Conservation (phyloP, 2,888 invertebrate species). For the Microctonus brassicae region DNA sequence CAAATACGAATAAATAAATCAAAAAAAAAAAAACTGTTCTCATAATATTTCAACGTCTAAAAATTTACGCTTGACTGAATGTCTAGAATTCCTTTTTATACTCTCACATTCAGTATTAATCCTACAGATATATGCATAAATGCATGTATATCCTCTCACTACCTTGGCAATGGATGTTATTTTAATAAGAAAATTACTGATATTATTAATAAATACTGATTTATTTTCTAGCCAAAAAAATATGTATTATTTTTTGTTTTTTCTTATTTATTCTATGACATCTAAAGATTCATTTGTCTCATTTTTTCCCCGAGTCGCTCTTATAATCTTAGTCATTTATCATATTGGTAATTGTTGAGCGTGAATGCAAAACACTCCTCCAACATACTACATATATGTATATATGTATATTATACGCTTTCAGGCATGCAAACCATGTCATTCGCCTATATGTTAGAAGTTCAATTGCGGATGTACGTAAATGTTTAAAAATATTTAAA, state of each 20-base stretch:
- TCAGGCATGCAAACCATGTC: not conserved
- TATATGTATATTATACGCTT: not conserved
- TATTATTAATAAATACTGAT: not conserved
- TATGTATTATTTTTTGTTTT: too few relatives aligned
- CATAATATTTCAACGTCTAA: constrained; percentile 6
- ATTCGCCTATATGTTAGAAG: not conserved
- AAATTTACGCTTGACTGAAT: constrained; percentile 24
- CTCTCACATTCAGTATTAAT: constrained; percentile 8
- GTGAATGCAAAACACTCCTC: not conserved
- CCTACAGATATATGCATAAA: not conserved
- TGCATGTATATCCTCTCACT: not conserved
- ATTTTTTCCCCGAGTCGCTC: not conserved
- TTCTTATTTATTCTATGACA: not conserved
- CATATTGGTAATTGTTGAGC: not conserved
- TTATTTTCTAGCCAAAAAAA: not conserved
- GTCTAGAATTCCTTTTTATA: constrained; percentile 22
- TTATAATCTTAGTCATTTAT: not conserved
- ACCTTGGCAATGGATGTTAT: constrained; percentile 34
- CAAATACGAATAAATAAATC: not conserved
- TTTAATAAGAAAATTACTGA: constrained; percentile 1
- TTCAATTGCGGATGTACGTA: not conserved
- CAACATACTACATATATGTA: not conserved
- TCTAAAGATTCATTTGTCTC: not conserved
- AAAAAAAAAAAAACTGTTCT: not conserved
- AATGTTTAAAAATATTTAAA: not conserved